A percentile compares a stretch with the other conserved stretches of the same genome.
Evolutionary conservation across 2,797 vertebrate species (phyloP).

Genomic region (Psittacula echo): DNA sequence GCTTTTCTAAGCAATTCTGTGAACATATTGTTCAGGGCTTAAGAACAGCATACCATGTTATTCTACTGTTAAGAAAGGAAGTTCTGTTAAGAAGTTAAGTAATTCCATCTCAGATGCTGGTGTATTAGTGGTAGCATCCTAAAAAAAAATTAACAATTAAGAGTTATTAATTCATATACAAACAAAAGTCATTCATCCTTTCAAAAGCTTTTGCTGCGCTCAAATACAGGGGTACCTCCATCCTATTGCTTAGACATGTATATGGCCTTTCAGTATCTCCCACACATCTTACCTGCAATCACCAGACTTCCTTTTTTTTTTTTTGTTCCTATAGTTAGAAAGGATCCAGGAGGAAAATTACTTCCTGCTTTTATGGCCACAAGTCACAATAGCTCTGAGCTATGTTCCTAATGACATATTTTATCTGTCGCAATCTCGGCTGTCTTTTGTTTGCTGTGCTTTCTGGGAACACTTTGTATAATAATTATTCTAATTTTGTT

Average conservation of each 20-base stretch:
- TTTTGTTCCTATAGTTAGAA: background rate
- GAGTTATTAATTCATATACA: background rate
- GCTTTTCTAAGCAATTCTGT: background rate
- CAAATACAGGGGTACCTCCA: background rate
- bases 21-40: background rate
- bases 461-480: constrained; percentile 22
- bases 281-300: background rate
- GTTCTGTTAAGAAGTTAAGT: background rate
- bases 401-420: background rate
- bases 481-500: background rate
- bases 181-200: background rate
- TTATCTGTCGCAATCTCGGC: constrained; percentile 15
- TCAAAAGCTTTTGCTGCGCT: background rate
- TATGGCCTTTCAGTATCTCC: background rate
- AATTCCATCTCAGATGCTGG: background rate
- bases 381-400: constrained; percentile 14
- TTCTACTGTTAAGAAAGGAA: background rate
- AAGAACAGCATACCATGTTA: background rate
- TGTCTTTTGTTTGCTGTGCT: constrained; percentile 26
- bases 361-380: background rate
- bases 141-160: background rate
- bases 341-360: background rate
- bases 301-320: background rate
- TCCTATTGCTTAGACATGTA: background rate
- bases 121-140: background rate